Evolutionary conservation across 2,888 invertebrate genomes (phyloP).

Genomic region (Pimpla rufipes): DNA sequence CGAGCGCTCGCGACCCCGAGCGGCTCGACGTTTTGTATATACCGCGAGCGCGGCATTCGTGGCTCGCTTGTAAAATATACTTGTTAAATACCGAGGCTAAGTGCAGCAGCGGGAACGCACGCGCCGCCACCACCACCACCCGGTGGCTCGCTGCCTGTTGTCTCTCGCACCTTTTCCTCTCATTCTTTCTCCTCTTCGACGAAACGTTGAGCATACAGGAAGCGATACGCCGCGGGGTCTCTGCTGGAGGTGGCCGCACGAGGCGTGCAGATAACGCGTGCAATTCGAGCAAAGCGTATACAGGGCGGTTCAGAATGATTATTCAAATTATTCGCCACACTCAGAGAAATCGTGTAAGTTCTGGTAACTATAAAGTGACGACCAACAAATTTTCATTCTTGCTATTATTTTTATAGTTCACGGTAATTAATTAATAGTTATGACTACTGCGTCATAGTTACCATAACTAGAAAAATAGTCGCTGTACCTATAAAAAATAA

Average conservation of each 20-base stretch:
- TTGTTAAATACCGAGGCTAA: constrained; percentile 21
- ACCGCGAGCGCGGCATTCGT: constrained; percentile 7
- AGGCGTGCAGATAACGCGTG: constrained; percentile 42
- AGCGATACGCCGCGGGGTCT: constrained; percentile 10
- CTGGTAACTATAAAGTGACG: too few species aligned
- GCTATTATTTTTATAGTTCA: too few species aligned
- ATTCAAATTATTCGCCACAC: too few species aligned
- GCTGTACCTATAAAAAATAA: too few species aligned
- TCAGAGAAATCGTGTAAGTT: too few species aligned
- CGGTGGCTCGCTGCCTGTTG: too few species aligned
- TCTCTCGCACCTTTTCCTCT: constrained; percentile 1
- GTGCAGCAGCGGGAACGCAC: background rate
- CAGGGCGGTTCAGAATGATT: too few species aligned
- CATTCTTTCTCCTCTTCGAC: constrained; percentile 8
- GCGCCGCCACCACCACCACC: background rate
- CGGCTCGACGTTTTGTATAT: background rate
- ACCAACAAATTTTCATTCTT: too few species aligned
- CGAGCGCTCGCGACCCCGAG: background rate
- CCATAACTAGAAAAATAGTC: too few species aligned
- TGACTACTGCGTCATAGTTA: too few species aligned
- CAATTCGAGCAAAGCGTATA: background rate
- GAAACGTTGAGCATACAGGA: constrained; percentile 46
- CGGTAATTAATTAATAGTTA: too few species aligned
- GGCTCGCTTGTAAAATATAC: constrained; percentile 3
- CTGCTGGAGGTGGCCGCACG: constrained; percentile 7